A percentile compares a stretch with the other conserved stretches of the same genome.
Evolutionary conservation across 2,113 vertebrate species (phyloP).

Genomic region (Tachysurus fulvidraco): DNA sequence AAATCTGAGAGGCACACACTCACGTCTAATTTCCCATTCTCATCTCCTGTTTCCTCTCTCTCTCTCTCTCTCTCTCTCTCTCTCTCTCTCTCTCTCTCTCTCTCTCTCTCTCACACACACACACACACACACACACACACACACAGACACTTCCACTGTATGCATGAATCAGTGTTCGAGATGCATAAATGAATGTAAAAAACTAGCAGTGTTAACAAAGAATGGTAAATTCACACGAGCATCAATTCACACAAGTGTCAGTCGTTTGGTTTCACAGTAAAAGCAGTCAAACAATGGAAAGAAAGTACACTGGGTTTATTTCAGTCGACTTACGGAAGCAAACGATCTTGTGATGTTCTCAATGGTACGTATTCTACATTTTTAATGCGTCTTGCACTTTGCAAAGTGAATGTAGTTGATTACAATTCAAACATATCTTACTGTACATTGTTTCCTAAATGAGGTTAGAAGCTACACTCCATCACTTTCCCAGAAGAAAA

Average conservation of each 20-base stretch:
- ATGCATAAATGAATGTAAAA: conserved; percentile 17
- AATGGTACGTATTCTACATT: not conserved
- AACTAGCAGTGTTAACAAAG: conserved; percentile 18
- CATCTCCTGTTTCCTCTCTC: conserved; percentile 54
- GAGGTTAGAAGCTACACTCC: not conserved
- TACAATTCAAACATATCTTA: not conserved
- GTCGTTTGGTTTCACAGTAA: not conserved
- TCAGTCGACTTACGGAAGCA: not conserved
- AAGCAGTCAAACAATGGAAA: not conserved
- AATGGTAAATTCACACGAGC: conserved; percentile 5
- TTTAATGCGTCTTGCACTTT: not conserved
- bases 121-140: conserved; percentile 44
- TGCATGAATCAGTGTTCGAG: conserved; percentile 26
- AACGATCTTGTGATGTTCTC: not conserved
- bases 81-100: conserved; percentile 43
- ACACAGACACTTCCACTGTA: conserved; percentile 20
- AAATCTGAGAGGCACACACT: conserved; percentile 60
- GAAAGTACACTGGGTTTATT: not conserved
- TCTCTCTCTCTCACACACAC: conserved; percentile 47
- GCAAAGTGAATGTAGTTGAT: not conserved
- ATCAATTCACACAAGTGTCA: conserved; percentile 3
- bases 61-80: too few relatives aligned
- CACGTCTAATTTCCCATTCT: conserved; percentile 57
- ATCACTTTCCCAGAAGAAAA: not conserved
- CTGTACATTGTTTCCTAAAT: not conserved